Base-by-base conservation (phyloP, 1,140 invertebrate genomes). In the Mya arenaria region DNA sequence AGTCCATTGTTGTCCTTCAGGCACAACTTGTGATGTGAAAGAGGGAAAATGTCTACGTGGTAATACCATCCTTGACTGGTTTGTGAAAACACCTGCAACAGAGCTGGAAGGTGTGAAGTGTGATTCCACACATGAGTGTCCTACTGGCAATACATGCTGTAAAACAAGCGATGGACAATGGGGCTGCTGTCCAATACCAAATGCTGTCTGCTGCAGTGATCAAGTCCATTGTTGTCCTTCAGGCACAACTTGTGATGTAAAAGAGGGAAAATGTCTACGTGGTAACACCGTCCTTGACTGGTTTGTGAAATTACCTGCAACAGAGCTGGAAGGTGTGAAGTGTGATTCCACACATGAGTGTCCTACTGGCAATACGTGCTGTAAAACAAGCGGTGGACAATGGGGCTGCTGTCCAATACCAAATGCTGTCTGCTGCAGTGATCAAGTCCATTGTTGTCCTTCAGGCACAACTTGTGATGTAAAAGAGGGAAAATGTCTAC, bases 331-430 rank as follows among this genome's bases (percentile, higher is more conserved):
- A 85, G 17, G 56, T 84, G 10, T 91, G 88, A 82, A 89, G 86
- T 28, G 88, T 62, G 86, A 84, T 30, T 32, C 32, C 28, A 85
- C 78, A 19, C 68, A 72, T 72, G 83, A 91, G 56, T 94, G 93
- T 86, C 91, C 91, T 17, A 79, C 87, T 86, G 87, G 84, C 34
- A 84, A 86, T 28, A 93, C 93, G 6, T 94, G 93, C 75, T 94
- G 93, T 86, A 85, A 89, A 66, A 28, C 92, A 44, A 36, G 28
- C 2, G 74, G 75, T 75, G 92, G 89, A 17, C 52, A 84, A 3
- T 93, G 88, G 62, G 93, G 92, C 30, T 94, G 93, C 63, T 94
- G 93, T 84, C 92, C 93, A 19, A 84, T 89, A 25, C 73, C 85
- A n/a, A 78, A 90, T 36, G 90, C 89, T 85, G 66, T 56, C 68